These are phyloP conservation scores for Orthosia incerta DNA, from an alignment of 2,888 invertebrate species.

Conservation along the genomic window DNA sequence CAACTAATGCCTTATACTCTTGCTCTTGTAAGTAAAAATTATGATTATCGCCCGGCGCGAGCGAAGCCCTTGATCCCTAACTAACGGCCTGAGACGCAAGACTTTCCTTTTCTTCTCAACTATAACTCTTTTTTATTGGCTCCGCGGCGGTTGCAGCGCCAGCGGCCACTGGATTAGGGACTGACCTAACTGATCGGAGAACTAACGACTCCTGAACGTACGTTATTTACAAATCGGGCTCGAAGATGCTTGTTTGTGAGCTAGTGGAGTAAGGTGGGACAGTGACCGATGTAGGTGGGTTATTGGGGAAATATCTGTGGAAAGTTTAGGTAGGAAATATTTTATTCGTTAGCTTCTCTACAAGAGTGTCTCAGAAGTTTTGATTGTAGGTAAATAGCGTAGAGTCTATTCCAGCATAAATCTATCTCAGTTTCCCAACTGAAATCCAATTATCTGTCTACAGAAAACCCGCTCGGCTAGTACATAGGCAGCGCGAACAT, in stretches of 20 bases:
- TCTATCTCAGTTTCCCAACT: neutral
- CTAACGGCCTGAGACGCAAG: constrained; percentile 87
- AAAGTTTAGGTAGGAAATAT: neutral
- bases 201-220: constrained; percentile 78
- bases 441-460: constrained; percentile 18
- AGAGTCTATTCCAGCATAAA: neutral
- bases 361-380: neutral
- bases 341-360: neutral
- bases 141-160: constrained; percentile 78
- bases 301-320: neutral
- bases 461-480: neutral
- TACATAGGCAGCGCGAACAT: constrained; percentile 52
- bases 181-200: constrained; percentile 82
- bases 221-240: constrained; percentile 78
- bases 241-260: constrained; percentile 61
- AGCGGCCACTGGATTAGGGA: constrained; percentile 86
- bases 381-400: neutral
- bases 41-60: constrained; percentile 90
- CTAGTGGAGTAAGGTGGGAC: constrained; percentile 42
- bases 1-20: constrained; percentile 86
- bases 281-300: constrained; percentile 44
- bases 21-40: constrained; percentile 91
- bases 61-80: constrained; percentile 89
- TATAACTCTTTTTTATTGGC: constrained; percentile 92
- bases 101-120: constrained; percentile 90